Conservation (phyloP, 2,888 invertebrate genomes). For the Trichogramma evanescens region DNA sequence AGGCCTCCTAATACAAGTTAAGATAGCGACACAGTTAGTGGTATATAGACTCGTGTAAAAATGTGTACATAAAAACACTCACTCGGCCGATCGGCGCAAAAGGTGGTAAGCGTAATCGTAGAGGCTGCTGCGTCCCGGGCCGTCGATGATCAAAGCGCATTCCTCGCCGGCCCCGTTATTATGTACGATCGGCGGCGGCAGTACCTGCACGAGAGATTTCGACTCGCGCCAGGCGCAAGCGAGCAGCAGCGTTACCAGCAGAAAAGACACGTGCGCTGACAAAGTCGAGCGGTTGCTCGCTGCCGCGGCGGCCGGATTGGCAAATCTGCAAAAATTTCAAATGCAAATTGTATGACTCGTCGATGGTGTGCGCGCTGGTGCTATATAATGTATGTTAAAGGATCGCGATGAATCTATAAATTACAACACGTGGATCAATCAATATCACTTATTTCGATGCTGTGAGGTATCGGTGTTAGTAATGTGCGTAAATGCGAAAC, state of each 20-base stretch:
- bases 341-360: not conserved
- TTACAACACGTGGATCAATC: too few species aligned
- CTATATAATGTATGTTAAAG: too few species aligned
- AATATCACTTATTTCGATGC: too few species aligned
- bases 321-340: slow-evolving; percentile 12
- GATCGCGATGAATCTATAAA: too few species aligned
- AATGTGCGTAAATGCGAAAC: too few species aligned
- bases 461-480: too few species aligned
- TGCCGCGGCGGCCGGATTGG: not conserved
- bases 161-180: slow-evolving; percentile 51
- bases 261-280: not conserved
- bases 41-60: too few species aligned
- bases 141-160: slow-evolving; percentile 71
- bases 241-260: not conserved
- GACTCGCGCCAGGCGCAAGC: not conserved
- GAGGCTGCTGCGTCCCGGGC: slow-evolving; percentile 71
- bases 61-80: slow-evolving; percentile 49
- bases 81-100: slow-evolving; percentile 73
- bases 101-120: slow-evolving; percentile 82
- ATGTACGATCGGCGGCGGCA: slow-evolving; percentile 37
- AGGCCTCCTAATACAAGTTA: too few species aligned
- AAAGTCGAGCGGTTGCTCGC: too few species aligned
- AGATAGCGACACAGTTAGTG: too few species aligned
- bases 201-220: slow-evolving; percentile 8
- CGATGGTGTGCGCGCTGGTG: not conserved